Conservation (phyloP, 1,140 invertebrate species). For the Formica exsecta region DNA sequence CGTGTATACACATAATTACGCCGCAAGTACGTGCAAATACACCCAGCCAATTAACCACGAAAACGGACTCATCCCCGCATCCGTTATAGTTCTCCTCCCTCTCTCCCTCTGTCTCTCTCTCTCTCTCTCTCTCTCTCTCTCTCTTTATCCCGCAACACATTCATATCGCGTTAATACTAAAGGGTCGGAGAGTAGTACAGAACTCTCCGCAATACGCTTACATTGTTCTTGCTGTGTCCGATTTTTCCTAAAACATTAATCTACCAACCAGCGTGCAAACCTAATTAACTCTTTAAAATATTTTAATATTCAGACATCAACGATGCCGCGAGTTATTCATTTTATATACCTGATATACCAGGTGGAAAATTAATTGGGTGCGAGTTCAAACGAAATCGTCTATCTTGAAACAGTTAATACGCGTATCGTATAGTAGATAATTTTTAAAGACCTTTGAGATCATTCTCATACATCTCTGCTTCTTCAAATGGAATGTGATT, state of each 20-base stretch:
- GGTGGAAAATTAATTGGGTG: conserved; percentile 1
- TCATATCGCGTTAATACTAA: conserved; percentile 58
- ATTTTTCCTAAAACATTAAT: conserved; percentile 43
- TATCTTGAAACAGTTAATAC: not conserved
- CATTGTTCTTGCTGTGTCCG: not conserved
- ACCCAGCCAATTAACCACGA: conserved; percentile 72
- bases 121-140: conserved; percentile 54
- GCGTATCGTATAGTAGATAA: not conserved
- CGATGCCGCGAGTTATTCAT: not conserved
- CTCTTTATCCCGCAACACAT: conserved; percentile 49
- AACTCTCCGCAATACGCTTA: conserved; percentile 34
- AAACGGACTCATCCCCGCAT: conserved; percentile 49
- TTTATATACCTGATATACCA: not conserved
- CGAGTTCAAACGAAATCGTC: not conserved
- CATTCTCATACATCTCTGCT: not conserved
- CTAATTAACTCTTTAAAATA: conserved; percentile 36
- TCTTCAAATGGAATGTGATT: conserved; percentile 40
- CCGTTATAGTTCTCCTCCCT: conserved; percentile 45
- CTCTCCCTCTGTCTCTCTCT: conserved; percentile 39
- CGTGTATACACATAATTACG: conserved; percentile 37
- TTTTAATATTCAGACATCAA: not conserved
- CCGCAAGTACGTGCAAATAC: conserved; percentile 65
- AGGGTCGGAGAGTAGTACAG: conserved; percentile 18
- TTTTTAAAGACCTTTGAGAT: conserved; percentile 5
- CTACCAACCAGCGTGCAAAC: not conserved